phyloP scores from a whole-genome alignment of 2,113 vertebrate species.

The Hypomesus transpacificus region DNA sequence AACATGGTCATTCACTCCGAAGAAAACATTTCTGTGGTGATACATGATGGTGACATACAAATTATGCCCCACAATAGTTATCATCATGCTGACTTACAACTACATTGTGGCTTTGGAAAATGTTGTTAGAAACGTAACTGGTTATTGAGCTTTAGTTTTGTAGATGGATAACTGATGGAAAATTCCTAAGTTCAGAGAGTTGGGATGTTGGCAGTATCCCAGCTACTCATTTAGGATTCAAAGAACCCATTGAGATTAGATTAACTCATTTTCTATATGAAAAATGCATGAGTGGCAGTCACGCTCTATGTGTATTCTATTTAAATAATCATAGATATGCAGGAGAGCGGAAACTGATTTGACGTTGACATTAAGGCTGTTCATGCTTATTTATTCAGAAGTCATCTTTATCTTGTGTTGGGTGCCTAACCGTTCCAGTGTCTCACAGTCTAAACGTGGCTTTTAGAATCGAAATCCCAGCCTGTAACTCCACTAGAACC shows the following conservation, averaged over 20 bases:
- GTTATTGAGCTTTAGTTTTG: too few species aligned
- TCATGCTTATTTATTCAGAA: constrained; percentile 13
- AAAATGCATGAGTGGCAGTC: constrained; percentile 60
- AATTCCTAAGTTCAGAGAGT: constrained; percentile 61
- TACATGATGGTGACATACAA: too few species aligned
- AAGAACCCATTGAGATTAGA: constrained; percentile 57
- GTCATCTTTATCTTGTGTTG: constrained; percentile 32
- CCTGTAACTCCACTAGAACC: constrained; percentile 3
- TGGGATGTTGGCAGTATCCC: constrained; percentile 55
- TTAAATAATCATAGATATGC: constrained; percentile 40
- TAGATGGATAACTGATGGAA: constrained; percentile 51
- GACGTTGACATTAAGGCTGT: constrained; percentile 23
- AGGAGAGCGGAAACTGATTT: constrained; percentile 25
- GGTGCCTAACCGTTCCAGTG: neutral
- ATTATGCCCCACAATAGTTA: too few species aligned
- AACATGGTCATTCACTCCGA: too few species aligned
- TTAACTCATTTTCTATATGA: constrained; percentile 55
- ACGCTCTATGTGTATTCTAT: constrained; percentile 46
- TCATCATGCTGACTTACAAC: too few species aligned
- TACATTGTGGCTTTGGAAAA: too few species aligned
- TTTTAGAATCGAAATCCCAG: neutral
- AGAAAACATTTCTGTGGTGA: too few species aligned
- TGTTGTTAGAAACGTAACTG: too few species aligned
- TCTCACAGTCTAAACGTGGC: too few species aligned
- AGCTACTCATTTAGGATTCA: constrained; percentile 58